Conservation (phyloP, 2,888 invertebrate species). For the Melieria crassipennis region DNA sequence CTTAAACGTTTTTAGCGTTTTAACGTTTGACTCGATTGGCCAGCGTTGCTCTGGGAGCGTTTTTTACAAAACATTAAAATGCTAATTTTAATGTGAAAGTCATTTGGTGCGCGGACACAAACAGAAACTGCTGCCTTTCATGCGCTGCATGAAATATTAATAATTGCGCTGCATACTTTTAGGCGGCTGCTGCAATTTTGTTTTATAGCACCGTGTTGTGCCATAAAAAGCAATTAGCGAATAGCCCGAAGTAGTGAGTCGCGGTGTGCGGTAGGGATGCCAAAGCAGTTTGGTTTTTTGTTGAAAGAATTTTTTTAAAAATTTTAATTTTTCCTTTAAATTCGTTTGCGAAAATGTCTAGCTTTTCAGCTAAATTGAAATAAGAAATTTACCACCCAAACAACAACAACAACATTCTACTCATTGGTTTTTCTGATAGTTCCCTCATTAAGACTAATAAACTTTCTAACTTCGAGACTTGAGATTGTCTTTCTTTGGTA, state of each 20-base stretch:
- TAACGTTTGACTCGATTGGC: constrained; percentile 5
- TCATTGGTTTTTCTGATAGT: too few species aligned
- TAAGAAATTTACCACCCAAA: too few species aligned
- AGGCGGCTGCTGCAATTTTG: background rate
- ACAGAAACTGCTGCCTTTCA: too few species aligned
- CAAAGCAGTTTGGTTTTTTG: background rate
- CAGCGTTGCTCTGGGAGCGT: background rate
- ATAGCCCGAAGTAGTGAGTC: background rate
- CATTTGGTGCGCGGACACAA: background rate
- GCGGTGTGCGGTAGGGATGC: background rate
- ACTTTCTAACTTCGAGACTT: too few species aligned
- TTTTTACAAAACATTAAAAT: constrained; percentile 21
- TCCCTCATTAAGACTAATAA: too few species aligned
- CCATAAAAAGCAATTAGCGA: background rate
- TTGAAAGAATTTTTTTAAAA: too few species aligned
- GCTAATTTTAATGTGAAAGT: constrained; percentile 27
- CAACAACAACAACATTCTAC: too few species aligned
- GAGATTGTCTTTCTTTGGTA: too few species aligned
- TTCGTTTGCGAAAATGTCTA: too few species aligned
- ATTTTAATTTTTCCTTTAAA: too few species aligned
- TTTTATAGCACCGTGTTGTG: background rate
- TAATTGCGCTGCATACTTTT: background rate
- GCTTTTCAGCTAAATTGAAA: too few species aligned
- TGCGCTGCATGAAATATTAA: too few species aligned
- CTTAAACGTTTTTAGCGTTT: constrained; percentile 21